These are phyloP conservation scores for Tinamus guttatus DNA, from an alignment of 2,113 vertebrate genomes.

Conservation along the genomic window DNA sequence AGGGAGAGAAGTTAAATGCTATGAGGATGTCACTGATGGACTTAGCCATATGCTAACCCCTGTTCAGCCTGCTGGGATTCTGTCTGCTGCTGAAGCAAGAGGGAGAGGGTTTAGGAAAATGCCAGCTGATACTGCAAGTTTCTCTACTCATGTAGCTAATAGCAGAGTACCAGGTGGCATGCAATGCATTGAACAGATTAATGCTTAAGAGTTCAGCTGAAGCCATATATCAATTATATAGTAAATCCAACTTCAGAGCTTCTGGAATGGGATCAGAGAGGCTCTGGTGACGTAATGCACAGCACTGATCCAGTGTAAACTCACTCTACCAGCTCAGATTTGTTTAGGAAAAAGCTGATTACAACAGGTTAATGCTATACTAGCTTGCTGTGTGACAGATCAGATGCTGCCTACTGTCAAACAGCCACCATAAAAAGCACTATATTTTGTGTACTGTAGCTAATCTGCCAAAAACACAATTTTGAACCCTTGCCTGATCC, in stretches of 20 bases:
- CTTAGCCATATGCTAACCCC: slow-evolving; percentile 9
- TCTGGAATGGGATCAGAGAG: background rate
- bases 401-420: background rate
- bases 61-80: background rate
- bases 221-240: background rate
- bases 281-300: background rate
- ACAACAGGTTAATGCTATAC: background rate
- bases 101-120: background rate
- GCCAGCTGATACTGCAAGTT: background rate
- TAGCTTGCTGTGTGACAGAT: background rate
- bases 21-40: background rate
- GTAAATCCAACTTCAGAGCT: background rate
- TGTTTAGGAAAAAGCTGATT: background rate
- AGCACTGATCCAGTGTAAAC: background rate
- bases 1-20: slow-evolving; percentile 11
- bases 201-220: slow-evolving; percentile 4
- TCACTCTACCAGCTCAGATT: background rate
- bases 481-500: background rate
- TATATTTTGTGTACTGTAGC: background rate
- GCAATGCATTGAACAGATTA: background rate
- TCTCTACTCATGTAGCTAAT: background rate
- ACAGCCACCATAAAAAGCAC: background rate
- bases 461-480: background rate
- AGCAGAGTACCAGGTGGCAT: background rate
- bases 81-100: background rate